Evolutionary conservation across 2,888 invertebrate species (phyloP).

Genomic region (Nomada ruficornis): DNA sequence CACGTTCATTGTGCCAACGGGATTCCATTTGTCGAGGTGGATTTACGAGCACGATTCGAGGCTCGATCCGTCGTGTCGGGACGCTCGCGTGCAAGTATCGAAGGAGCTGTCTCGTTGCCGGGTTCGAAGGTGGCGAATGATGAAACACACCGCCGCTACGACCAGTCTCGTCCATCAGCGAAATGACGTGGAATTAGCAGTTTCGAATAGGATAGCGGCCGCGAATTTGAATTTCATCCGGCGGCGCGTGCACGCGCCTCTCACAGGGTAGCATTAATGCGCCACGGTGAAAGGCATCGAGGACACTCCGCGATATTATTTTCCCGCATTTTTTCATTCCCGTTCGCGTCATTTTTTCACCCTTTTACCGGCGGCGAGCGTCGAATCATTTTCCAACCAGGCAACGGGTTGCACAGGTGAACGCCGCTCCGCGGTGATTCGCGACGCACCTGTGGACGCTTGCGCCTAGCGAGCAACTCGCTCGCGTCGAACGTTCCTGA

Average conservation of each 20-base stretch:
- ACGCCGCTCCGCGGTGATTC: slow-evolving; percentile 33
- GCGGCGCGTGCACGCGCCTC: slow-evolving; percentile 56
- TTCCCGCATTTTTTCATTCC: slow-evolving; percentile 12
- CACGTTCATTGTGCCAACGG: slow-evolving; percentile 24
- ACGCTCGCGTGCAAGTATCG: slow-evolving; percentile 48
- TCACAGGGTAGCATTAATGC: slow-evolving; percentile 43
- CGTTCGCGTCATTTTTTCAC: too few species aligned
- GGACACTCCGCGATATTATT: slow-evolving; percentile 57
- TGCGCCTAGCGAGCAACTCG: slow-evolving; percentile 21
- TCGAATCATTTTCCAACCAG: slow-evolving; percentile 3
- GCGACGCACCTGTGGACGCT: slow-evolving; percentile 23
- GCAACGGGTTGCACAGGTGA: slow-evolving; percentile 12
- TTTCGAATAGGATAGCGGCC: slow-evolving; percentile 49
- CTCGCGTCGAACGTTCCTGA: slow-evolving; percentile 27
- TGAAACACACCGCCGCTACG: slow-evolving; percentile 55
- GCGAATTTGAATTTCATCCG: slow-evolving; percentile 65
- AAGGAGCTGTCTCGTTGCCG: slow-evolving; percentile 53
- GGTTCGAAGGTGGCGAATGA: slow-evolving; percentile 66
- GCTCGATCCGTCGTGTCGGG: slow-evolving; percentile 13
- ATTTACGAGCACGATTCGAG: slow-evolving; percentile 22
- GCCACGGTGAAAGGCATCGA: slow-evolving; percentile 62
- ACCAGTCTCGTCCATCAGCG: slow-evolving; percentile 61
- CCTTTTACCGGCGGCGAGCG: neutral
- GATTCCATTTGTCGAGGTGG: slow-evolving; percentile 38
- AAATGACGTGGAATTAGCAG: slow-evolving; percentile 67